Base-by-base conservation (phyloP, 2,113 vertebrate genomes). In the Spermophilus dauricus region DNA sequence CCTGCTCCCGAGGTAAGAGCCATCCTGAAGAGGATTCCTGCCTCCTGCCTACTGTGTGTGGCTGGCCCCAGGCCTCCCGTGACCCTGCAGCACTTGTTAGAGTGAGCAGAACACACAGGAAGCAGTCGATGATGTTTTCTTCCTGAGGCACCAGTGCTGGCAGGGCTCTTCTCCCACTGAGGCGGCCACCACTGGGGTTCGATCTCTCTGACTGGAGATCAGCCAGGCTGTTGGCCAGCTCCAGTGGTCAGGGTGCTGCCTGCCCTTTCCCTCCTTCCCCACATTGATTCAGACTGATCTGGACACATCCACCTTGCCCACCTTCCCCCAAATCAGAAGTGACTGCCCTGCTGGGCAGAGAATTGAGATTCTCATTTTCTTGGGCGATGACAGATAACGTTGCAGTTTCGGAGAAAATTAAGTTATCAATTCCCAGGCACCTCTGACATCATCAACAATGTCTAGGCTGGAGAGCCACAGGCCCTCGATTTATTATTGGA, bases 221-320 rank as follows among this genome's bases (percentile, higher is more conserved):
- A n/a, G 17, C 42, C 24, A 12, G 28, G 32, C 61, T 24, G 61
- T 18, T 24, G 32, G 26, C 1, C 53, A 17, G 63, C 18, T 34
- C 24, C 4, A 2, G n/a, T 0, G 26, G 28, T 48, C 3, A 2
- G 0, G 16, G 34, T 6, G 2, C 69, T 8, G 61, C 30, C 90
- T 61, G 1, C 0, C 45, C 42, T 30, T 2, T n/a, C 63, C 39
- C 0, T 85, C 24, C 67, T 24, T 37, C 30, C 30, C 58, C 48
- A 3, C 4, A 0, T 51, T 18, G 85, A 69, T 32, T 45, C 63
- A 20, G 69, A 42, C 85, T 10, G 22, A 37, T n/a, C 34, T 0
- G 0, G 84, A 76, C 2, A 0, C 3, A 2, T 65, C 61, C 28
- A 8, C 24, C 30, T 32, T 1, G 0, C 20, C 72, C 0, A 0